A percentile compares a stretch with the other conserved stretches of the same genome.
phyloP scores from a whole-genome alignment of 37 sponge, comb jelly and placozoan species.

The Petrosia ficiformis region DNA sequence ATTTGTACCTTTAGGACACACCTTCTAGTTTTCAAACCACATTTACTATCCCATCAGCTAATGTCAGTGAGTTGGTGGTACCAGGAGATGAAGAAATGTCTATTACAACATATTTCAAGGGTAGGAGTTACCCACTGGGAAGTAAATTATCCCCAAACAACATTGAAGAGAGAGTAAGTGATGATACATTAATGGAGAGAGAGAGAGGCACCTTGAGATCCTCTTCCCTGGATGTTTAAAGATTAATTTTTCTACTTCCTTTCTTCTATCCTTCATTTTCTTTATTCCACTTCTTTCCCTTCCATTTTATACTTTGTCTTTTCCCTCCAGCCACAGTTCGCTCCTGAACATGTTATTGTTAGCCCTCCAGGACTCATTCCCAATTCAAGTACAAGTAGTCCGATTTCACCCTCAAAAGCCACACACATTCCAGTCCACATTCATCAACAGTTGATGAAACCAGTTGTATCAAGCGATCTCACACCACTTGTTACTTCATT shows the following conservation, averaged over 20 bases:
- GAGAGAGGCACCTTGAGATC: no score
- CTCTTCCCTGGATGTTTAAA: no score
- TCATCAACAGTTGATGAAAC: no score
- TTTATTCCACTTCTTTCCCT: not conserved
- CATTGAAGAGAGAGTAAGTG: no score
- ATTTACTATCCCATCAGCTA: not conserved
- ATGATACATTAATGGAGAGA: no score
- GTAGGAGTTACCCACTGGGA: not conserved
- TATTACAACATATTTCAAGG: not conserved
- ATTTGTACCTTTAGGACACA: not conserved
- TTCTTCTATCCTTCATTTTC: no score
- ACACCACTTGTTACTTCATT: no score
- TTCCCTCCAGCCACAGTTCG: conserved; percentile 31
- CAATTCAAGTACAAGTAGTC: not conserved
- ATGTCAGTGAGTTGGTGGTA: not conserved
- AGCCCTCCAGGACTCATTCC: conserved; percentile 22
- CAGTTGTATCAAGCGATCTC: no score
- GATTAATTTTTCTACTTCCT: no score
- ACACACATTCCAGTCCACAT: not conserved
- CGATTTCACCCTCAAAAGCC: not conserved
- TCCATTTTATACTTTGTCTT: not conserved
- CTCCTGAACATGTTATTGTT: conserved; percentile 16
- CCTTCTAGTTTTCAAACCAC: not conserved
- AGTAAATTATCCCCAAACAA: not conserved
- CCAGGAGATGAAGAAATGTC: not conserved